These are phyloP conservation scores for Coelopa frigida DNA, from an alignment of 1,140 invertebrate genomes.

Conservation along the genomic window DNA sequence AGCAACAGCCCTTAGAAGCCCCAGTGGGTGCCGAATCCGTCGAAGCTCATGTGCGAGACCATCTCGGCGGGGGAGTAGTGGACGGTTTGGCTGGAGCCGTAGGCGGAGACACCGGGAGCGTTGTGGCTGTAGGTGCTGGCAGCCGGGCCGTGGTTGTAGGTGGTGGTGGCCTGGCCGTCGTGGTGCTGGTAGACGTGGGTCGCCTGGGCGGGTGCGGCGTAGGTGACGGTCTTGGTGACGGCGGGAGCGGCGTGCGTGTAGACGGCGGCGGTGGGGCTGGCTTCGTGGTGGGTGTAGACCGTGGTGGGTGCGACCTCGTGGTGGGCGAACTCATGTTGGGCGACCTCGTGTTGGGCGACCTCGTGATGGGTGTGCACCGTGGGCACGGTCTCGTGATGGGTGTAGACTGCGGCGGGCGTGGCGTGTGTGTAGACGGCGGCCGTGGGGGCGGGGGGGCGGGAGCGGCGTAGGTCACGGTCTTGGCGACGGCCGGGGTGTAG, in stretches of 20 bases:
- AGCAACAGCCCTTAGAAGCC: no score
- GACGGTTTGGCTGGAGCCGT: constrained; percentile 40
- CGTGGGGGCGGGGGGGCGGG: constrained; percentile 17
- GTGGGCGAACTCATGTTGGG: constrained; percentile 10
- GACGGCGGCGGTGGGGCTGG: constrained; percentile 18
- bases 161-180: constrained; percentile 24
- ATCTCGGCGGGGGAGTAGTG: constrained; percentile 49
- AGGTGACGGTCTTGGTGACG: constrained; percentile 47
- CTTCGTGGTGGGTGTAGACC: constrained; percentile 18
- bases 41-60: constrained; percentile 50
- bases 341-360: constrained; percentile 10
- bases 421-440: constrained; percentile 15
- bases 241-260: constrained; percentile 27
- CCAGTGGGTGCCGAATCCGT: constrained; percentile 49
- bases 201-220: constrained; percentile 44
- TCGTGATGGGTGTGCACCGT: constrained; percentile 1
- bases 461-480: constrained; percentile 23
- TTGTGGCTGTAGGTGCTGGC: constrained; percentile 40
- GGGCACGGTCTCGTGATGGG: background rate
- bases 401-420: constrained; percentile 17
- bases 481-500: constrained; percentile 36
- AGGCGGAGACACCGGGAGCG: constrained; percentile 43
- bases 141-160: constrained; percentile 36
- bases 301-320: constrained; percentile 11
- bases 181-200: constrained; percentile 12